Evolutionary conservation across 2,888 invertebrate genomes (phyloP).

Genomic region (Ephialtes manifestator): DNA sequence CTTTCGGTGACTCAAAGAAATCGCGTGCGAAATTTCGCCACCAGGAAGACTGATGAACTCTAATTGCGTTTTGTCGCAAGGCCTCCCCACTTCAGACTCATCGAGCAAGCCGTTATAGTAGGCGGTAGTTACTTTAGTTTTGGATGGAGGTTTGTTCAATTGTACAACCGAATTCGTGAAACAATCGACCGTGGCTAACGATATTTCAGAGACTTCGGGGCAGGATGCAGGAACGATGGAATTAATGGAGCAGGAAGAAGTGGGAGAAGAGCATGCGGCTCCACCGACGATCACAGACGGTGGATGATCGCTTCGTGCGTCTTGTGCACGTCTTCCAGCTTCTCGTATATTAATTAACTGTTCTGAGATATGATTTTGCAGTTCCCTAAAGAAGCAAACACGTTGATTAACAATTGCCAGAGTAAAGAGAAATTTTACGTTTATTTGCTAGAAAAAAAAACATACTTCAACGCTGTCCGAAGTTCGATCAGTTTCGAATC

Average conservation of each 20-base stretch:
- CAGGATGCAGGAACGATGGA: constrained; percentile 72
- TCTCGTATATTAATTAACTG: constrained; percentile 73
- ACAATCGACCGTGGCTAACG: constrained; percentile 72
- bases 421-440: neutral
- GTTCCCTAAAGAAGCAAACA: constrained; percentile 69
- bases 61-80: constrained; percentile 73
- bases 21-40: constrained; percentile 76
- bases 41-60: constrained; percentile 79
- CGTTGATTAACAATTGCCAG: neutral
- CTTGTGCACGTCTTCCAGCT: constrained; percentile 65
- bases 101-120: constrained; percentile 46
- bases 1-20: constrained; percentile 69
- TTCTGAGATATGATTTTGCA: constrained; percentile 75
- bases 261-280: constrained; percentile 76
- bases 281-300: constrained; percentile 73
- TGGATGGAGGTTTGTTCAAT: constrained; percentile 19
- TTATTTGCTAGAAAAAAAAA: constrained; percentile 25
- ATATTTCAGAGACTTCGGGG: constrained; percentile 75
- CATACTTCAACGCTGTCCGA: constrained; percentile 76
- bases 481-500: constrained; percentile 74
- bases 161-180: constrained; percentile 28
- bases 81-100: constrained; percentile 66
- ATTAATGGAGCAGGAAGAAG: constrained; percentile 74
- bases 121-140: constrained; percentile 22
- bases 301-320: constrained; percentile 63